Evolutionary conservation across 2,113 vertebrate genomes (phyloP), one percentile per base, ranked within the genome.

Genomic region (Dinomys branickii): DNA sequence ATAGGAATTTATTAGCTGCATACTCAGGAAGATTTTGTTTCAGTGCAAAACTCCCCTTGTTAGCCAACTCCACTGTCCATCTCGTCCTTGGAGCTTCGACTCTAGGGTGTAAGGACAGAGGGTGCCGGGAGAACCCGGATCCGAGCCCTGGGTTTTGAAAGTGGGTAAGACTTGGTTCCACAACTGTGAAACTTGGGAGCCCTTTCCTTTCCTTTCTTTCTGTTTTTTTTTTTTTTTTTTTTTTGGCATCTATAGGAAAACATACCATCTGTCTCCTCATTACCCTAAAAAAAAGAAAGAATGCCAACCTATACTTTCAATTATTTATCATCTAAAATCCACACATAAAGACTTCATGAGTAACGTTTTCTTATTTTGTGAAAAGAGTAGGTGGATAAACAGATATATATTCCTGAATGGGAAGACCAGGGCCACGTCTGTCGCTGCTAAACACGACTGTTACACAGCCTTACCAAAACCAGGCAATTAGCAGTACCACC

Each of bases 271-370:
- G 88, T 96, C 95, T 97, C 71, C 71, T 96, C 88, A 47, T 96
- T 97, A 95, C 75, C 88, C 80, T 92, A 97, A 85, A 54, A 81
- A 82, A 41, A 65, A 44, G 24, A 65, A 54, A 58, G 47, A 38
- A 91, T 91, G 97, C 52, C 81, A 97, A 91, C 59, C 93, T 98
- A 93, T 88, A 90, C 95, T 97, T 96, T 97, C 82, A 97, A 97
- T 93, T 98, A 97, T 97, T 97, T 97, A 97, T 97, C 92, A 97
- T 91, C 81, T 96, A 71, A 95, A 92, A 96, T 82, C 30, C 28
- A 82, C 35, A 69, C 44, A 63, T 28, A 88, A 13, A 28, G 33
- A 94, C n/a, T 90, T 85, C 96, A 90, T 50, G 30, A 82, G 96
- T 63, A 96, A 98, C 78, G 7, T 65, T 58, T 86, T 93, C 82